A percentile compares a stretch with the other conserved stretches of the same genome.
phyloP scores from a whole-genome alignment of 2,797 vertebrate genomes.

The Cichlasoma orientale region DNA sequence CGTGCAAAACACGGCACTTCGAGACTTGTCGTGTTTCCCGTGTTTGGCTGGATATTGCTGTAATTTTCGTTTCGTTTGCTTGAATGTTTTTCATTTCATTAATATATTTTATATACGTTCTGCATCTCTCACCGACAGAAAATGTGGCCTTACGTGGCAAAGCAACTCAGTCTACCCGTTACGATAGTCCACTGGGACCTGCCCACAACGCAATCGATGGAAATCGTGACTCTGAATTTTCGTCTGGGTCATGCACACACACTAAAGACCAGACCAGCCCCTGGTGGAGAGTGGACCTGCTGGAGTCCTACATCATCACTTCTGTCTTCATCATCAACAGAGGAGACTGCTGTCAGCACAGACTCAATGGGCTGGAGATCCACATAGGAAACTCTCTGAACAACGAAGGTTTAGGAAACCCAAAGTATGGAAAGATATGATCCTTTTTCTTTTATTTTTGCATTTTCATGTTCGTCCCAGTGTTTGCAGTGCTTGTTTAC shows the following conservation, averaged over 20 bases:
- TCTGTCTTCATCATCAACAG: conserved; percentile 62
- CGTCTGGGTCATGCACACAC: conserved; percentile 9
- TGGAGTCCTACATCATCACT: conserved; percentile 48
- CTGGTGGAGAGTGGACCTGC: conserved; percentile 63
- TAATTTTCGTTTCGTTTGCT: background rate
- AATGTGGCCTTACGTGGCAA: conserved; percentile 52
- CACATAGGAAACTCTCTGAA: conserved; percentile 53
- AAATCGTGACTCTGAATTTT: background rate
- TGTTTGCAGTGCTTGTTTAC: background rate
- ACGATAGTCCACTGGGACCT: rapidly evolving
- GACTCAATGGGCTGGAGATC: conserved; percentile 50
- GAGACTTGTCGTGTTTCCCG: background rate
- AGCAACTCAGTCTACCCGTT: conserved; percentile 23
- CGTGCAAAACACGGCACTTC: background rate
- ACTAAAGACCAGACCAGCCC: background rate
- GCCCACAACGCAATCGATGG: conserved; percentile 50
- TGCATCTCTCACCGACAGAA: conserved; percentile 1
- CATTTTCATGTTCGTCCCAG: background rate
- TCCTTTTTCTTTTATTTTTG: background rate
- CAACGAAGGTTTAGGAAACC: conserved; percentile 37
- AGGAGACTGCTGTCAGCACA: conserved; percentile 19
- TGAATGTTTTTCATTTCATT: background rate
- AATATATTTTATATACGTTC: background rate
- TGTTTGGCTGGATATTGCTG: background rate
- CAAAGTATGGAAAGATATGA: conserved; percentile 22